Base-by-base conservation (phyloP, 92 coral and sea anemone species). In the Parazoanthus swiftii region DNA sequence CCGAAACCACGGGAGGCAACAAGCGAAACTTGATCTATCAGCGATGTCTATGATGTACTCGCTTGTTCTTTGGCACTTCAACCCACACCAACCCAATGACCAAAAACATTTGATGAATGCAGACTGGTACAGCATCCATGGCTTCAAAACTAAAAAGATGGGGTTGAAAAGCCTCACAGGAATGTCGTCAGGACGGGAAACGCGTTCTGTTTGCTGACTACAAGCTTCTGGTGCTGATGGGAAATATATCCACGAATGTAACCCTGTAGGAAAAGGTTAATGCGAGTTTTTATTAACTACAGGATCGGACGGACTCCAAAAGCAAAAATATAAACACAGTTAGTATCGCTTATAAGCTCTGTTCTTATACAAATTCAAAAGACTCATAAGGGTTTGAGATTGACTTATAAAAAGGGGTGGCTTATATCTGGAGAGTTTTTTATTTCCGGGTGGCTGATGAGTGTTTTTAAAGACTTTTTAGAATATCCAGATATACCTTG, bases 221-320 rank as follows among this genome's bases (percentile, higher is more conserved):
- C 99, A 37, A 97, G 92, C 90, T 97, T 97, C 91, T 97, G 95
- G 90, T 97, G 99, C 66, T 97, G 99, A 74, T 97, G 99, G n/a
- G 99, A 97, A 58, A 97, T 97, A 80, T 97, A 97, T 37, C 99
- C 99, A 86, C 94, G 94, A 90, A 96, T 93, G 88, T 96, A 96
- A 72, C 99, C 99, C 99, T 96, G 88, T 11, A 72, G 90, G 79
- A 70, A n/a, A 86, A 74, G 21, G 21, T 74, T 39, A 4, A 51
- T 18, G 58, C 29, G 18, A 20, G 16, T 37, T 73, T 43, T 88
- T 82, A 63, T 44, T 26, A 76, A 36, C 38, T 74, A 83, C 21
- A 37, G 67, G 8, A 46, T 5, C 8, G 51, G 9, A 46, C 42
- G 42, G 42, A 39, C 42, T 39, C 42, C 4, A 39, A 39, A 39